Evolutionary conservation across 2,113 vertebrate genomes (phyloP).

Genomic region (Hystrix cristata): DNA sequence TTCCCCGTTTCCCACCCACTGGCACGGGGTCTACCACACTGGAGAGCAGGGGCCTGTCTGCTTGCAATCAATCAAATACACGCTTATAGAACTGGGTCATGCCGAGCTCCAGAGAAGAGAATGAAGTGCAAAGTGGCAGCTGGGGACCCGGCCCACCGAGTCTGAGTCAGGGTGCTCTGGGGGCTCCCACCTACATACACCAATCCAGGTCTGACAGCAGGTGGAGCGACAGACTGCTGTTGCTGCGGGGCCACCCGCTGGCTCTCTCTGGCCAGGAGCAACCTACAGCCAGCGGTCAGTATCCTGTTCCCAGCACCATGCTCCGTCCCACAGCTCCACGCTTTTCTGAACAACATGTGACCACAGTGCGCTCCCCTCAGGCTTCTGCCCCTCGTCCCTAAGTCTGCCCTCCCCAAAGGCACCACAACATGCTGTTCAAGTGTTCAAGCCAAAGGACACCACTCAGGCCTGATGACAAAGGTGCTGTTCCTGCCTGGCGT

Average conservation of each 20-base stretch:
- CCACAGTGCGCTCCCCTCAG: not conserved
- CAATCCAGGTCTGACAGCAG: not conserved
- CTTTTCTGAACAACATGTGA: not conserved
- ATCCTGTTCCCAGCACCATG: not conserved
- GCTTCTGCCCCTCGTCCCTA: not conserved
- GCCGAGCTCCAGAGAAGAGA: not conserved
- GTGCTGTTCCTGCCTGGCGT: not conserved
- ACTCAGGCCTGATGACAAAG: accelerated
- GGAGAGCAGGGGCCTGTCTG: slow-evolving; percentile 35
- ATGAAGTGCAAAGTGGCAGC: not conserved
- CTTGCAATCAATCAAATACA: slow-evolving; percentile 61
- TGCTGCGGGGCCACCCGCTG: not conserved
- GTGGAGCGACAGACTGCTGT: not conserved
- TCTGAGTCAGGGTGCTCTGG: not conserved
- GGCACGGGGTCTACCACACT: not conserved
- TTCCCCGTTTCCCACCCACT: not conserved
- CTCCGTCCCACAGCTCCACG: not conserved
- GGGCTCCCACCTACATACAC: not conserved
- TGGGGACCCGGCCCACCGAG: not conserved
- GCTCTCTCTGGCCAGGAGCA: not conserved
- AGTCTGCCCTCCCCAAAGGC: not conserved
- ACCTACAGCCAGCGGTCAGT: not conserved
- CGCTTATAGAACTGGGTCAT: slow-evolving; percentile 40
- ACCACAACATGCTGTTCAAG: not conserved
- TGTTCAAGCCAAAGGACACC: not conserved